Percentiles rank a stretch among this genome's conserved stretches.
phyloP scores from a whole-genome alignment of 2,113 vertebrate genomes.

The Orycteropus afer region DNA sequence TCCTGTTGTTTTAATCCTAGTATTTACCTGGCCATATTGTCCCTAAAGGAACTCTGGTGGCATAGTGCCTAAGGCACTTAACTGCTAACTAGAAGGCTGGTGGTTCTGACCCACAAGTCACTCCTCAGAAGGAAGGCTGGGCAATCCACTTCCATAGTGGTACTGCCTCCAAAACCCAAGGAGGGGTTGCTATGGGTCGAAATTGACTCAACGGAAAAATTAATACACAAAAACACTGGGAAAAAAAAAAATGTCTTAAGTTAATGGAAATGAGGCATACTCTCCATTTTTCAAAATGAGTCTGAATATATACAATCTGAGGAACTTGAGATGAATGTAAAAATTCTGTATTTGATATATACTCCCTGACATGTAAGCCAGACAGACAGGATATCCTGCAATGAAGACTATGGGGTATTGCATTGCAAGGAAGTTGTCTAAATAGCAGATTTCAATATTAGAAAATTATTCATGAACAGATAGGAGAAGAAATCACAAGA shows the following conservation, averaged over 20 bases:
- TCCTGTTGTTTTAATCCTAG: not conserved
- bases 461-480: constrained; percentile 60
- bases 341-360: not conserved
- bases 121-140: no score
- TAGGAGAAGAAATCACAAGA: constrained; percentile 8
- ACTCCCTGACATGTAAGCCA: not conserved
- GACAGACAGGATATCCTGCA: not conserved
- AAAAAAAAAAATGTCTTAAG: not conserved
- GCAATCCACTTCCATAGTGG: no score
- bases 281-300: not conserved
- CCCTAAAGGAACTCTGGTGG: no score
- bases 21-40: not conserved
- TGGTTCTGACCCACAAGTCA: no score
- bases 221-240: not conserved
- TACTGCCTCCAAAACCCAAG: no score
- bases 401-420: not conserved
- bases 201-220: not conserved
- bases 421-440: not conserved
- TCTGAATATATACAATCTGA: not conserved
- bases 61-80: no score
- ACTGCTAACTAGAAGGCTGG: no score
- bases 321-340: not conserved
- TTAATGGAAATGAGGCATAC: not conserved
- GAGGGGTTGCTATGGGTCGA: no score
- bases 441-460: not conserved